Evolutionary conservation across 2,113 vertebrate genomes (phyloP), one percentile per base, ranked within the genome.

Genomic region (Phaetusa simplex): DNA sequence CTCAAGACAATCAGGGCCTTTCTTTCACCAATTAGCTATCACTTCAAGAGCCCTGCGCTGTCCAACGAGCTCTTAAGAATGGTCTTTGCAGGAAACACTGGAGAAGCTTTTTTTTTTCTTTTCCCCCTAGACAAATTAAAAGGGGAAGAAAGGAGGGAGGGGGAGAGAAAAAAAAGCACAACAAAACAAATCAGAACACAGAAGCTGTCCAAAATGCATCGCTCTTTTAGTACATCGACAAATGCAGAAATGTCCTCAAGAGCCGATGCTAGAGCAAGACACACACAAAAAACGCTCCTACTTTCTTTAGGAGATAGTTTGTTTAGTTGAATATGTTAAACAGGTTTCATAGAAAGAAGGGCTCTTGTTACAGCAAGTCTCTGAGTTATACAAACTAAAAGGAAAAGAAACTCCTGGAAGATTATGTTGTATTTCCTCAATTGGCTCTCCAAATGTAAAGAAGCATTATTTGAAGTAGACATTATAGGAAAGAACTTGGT

Each of bases 21-120:
- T 99, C 98, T 99, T 98, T 98, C 97, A 95, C 98, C 98, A 99
- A 98, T 98, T 98, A 98, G 98, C 98, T 98, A 98, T 98, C 98
- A 95, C 99, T 98, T 98, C 98, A 98, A 98, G 98, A 98, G 98
- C 98, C 98, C 97, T 96, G 96, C 14, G 97, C 98, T 98, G 98
- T 98, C 97, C 98, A 99, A 98, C 97, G 97, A 97, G 97, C 97
- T 98, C 95, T 97, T 95, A 97, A 94, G 95, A 98, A 97, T 93
- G 96, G 97, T 97, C 96, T 97, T 93, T 91, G 97, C 97, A 86
- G 97, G 96, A 96, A 94, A 97, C 97, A 95, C 95, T 92, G 87
- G 95, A 96, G 90, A 71, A 94, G 87, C 38, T 65, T 62, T 86
- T 76, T 55, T 82, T 86, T 76, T 55, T 61, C 67, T 82, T 82